Conservation (phyloP, 92 coral and sea anemone genomes). For the Diadumene lineata region DNA sequence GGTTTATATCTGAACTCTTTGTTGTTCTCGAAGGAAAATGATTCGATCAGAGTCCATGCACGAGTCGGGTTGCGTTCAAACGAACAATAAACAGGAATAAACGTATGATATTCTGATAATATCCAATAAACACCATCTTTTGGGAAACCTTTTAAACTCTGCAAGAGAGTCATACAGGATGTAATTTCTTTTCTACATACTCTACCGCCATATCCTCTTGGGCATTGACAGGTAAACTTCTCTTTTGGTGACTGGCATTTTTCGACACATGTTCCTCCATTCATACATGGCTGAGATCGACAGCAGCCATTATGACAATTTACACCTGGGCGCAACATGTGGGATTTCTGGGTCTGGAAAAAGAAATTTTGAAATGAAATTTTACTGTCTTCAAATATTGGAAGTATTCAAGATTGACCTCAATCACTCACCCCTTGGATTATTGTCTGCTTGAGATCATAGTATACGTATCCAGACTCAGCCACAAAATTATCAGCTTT, state of each 20-base stretch:
- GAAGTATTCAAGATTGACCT: no score
- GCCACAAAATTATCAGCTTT: conserved; percentile 17
- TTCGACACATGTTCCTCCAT: conserved; percentile 46
- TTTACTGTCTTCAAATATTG: neutral
- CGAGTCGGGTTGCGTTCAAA: neutral
- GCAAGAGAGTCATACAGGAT: conserved; percentile 17
- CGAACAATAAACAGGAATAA: no score
- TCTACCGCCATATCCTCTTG: conserved; percentile 21
- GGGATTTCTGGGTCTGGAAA: conserved; percentile 9
- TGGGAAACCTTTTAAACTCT: neutral
- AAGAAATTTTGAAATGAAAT: neutral
- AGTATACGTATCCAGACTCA: conserved; percentile 18
- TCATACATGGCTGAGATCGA: conserved; percentile 40
- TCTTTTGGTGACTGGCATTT: conserved; percentile 20
- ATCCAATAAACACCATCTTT: conserved; percentile 23
- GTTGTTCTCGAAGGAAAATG: no score
- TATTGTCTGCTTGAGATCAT: conserved; percentile 9
- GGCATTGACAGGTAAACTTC: conserved; percentile 37
- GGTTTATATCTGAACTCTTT: no score
- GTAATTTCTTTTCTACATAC: neutral
- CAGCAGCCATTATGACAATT: conserved; percentile 29
- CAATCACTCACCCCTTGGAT: conserved; percentile 5
- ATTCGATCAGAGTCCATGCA: conserved; percentile 35
- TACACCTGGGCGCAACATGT: conserved; percentile 24
- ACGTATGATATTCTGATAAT: no score